Percentiles rank a stretch among this genome's conserved stretches.
These are phyloP conservation scores for Alethe castanea DNA, from an alignment of 2,113 vertebrate species.

Conservation along the genomic window DNA sequence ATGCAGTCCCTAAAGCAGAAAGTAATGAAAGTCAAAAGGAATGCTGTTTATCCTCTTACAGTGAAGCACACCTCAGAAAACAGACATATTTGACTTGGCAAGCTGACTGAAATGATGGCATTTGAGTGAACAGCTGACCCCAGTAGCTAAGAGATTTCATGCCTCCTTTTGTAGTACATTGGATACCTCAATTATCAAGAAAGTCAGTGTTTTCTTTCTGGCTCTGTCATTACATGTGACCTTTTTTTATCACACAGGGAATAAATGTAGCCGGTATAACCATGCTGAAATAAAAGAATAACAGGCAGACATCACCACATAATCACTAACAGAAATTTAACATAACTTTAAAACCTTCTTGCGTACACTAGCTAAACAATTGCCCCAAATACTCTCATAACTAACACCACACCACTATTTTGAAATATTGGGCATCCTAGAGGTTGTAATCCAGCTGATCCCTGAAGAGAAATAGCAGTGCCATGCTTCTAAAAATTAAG, in stretches of 20 bases:
- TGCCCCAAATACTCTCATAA: background rate
- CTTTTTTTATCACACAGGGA: background rate
- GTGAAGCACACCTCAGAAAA: background rate
- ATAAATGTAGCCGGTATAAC: background rate
- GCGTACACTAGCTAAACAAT: background rate
- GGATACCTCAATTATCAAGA: background rate
- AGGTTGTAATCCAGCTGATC: background rate
- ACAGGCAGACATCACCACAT: background rate
- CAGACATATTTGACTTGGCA: background rate
- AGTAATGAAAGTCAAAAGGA: constrained; percentile 1
- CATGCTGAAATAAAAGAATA: background rate
- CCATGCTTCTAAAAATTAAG: background rate
- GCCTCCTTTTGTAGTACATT: background rate
- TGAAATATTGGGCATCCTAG: background rate
- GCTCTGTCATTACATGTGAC: background rate
- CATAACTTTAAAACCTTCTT: background rate
- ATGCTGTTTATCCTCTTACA: background rate
- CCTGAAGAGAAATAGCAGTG: background rate
- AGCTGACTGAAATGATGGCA: background rate
- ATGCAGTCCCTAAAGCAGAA: constrained; percentile 90
- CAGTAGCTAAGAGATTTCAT: background rate
- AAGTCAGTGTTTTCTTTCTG: background rate
- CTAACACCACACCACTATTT: background rate
- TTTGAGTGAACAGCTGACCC: background rate
- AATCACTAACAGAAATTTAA: background rate